Conservation (phyloP, 2,797 vertebrate species). For the Sebastes jordani region DNA sequence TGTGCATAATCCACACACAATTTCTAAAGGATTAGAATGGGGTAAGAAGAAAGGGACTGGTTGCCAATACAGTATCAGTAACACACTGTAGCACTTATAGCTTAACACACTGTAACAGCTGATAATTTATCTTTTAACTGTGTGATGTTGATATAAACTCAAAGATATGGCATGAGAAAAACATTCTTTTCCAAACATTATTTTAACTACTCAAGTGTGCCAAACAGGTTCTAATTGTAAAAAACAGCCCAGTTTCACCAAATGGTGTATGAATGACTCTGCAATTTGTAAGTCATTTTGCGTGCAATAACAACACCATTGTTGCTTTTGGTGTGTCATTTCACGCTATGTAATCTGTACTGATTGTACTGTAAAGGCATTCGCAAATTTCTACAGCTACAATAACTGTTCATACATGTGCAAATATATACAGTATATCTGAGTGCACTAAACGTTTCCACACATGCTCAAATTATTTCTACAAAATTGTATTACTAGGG, state of each 20-base stretch:
- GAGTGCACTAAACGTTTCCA: background rate
- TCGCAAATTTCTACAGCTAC: background rate
- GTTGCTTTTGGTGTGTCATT: background rate
- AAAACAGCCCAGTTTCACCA: background rate
- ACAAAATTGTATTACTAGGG: background rate
- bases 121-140: background rate
- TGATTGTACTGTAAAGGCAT: too few species aligned
- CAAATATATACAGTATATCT: background rate
- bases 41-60: conserved; percentile 20
- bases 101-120: background rate
- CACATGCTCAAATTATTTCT: background rate
- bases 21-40: conserved; percentile 54
- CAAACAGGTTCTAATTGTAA: background rate
- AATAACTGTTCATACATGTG: background rate
- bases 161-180: background rate
- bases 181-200: background rate
- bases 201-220: background rate
- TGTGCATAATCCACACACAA: conserved; percentile 63
- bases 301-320: background rate
- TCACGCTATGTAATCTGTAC: background rate
- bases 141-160: background rate
- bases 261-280: background rate
- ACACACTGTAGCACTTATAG: conserved; percentile 5
- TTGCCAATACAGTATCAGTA: conserved; percentile 18
- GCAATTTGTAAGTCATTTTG: too few species aligned